Percentiles rank a stretch among this genome's conserved stretches.
phyloP scores from a whole-genome alignment of 2,797 vertebrate species.

The Remorina albescens region DNA sequence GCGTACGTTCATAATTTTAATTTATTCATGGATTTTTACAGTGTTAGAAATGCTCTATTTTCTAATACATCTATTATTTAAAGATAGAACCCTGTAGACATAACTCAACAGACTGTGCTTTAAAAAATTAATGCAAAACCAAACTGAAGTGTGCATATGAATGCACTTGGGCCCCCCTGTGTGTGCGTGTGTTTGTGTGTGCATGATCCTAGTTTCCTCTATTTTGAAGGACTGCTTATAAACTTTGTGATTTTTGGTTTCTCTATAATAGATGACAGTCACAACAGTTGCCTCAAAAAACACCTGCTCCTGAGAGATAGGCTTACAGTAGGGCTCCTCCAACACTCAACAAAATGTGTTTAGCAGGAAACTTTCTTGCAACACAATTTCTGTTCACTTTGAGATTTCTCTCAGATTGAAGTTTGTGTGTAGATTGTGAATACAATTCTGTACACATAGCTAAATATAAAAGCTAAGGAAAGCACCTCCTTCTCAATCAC shows the following conservation, averaged over 20 bases:
- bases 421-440: slow-evolving; percentile 51
- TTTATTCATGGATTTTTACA: slow-evolving; percentile 83
- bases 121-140: slow-evolving; percentile 80
- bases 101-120: slow-evolving; percentile 79
- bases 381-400: slow-evolving; percentile 61
- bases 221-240: slow-evolving; percentile 50
- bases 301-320: slow-evolving; percentile 76
- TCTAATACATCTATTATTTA: slow-evolving; percentile 85
- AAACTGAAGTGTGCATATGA: slow-evolving; percentile 56
- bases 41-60: slow-evolving; percentile 80
- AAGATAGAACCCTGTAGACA: slow-evolving; percentile 77
- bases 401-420: slow-evolving; percentile 62
- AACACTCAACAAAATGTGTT: slow-evolving; percentile 56
- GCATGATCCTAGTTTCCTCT: slow-evolving; percentile 35
- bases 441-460: slow-evolving; percentile 28
- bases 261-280: slow-evolving; percentile 80
- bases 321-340: slow-evolving; percentile 46
- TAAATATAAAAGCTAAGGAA: slow-evolving; percentile 38
- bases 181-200: slow-evolving; percentile 6
- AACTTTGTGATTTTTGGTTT: slow-evolving; percentile 67
- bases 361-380: slow-evolving; percentile 54
- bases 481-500: background rate
- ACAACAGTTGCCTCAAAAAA: slow-evolving; percentile 70
- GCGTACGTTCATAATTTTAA: slow-evolving; percentile 68
- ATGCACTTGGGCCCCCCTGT: background rate